Base-by-base conservation (phyloP, 2,113 vertebrate genomes). In the Dipodomys stephensi region DNA sequence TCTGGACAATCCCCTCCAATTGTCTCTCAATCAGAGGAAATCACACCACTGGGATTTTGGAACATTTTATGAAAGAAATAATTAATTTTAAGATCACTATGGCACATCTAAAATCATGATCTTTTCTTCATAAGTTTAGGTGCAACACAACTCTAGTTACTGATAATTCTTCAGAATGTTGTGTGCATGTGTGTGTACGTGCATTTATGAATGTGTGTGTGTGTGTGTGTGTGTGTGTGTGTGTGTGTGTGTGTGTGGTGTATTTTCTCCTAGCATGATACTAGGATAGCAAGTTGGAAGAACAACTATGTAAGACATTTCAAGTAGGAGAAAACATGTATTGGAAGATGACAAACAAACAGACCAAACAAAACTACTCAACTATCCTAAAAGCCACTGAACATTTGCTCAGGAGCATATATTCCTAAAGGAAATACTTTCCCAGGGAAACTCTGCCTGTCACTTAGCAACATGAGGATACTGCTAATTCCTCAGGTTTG, bases 1-100 rank as follows among this genome's bases (percentile, higher is more conserved):
- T 90, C 77, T 85, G 79, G 92, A 96, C 96, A 90, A 94, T 69
- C 90, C 80, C 76, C 65, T 79, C 22, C 69, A 92, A 16, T 89
- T 80, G 49, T 93, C 57, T 93, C 53, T 60, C 53, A 93, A 79
- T 95, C 94, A 94, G 82, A 68, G 57, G 60, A 60, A 90, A 83
- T 65, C 83, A 80, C 1, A 22, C 87, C 79, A 4, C 27, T 9
- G 74, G 88, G 60, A 27, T 87, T 90, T 95, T 44, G 84, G 87
- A 90, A 92, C 49, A 72, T 73, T 90, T 90, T 87, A 72, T 22
- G 60, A n/a, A 91, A 44, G 39, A 76, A 87, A 88, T 65, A 57
- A 57, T 73, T 91, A 64, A 88, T 94, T 80, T 83, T 91, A 64
- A 92, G 65, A 60, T 91, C 27, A 83, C 22, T 44, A 49, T 79